Conservation (phyloP, 2,888 invertebrate genomes). For the Chymomyza amoena region DNA sequence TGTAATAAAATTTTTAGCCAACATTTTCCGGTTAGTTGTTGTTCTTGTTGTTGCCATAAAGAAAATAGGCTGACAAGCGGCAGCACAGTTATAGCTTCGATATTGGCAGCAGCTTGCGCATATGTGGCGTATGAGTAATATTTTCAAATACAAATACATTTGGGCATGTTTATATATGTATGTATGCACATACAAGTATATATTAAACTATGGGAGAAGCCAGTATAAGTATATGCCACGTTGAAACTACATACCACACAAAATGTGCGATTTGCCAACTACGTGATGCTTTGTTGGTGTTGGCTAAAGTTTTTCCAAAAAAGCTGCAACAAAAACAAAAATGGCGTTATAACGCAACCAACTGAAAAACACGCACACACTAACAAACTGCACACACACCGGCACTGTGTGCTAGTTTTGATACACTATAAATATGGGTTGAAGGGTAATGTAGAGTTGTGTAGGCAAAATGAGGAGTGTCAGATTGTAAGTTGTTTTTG, state of each 20-base stretch:
- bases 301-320: slow-evolving; percentile 46
- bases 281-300: slow-evolving; percentile 63
- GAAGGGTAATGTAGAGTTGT: too few species aligned
- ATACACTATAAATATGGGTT: background rate
- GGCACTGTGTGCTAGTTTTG: too few species aligned
- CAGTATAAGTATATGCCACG: slow-evolving; percentile 3
- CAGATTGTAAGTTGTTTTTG: too few species aligned
- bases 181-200: background rate
- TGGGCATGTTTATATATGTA: background rate
- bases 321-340: slow-evolving; percentile 51
- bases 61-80: slow-evolving; percentile 24
- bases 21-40: background rate
- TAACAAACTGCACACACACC: slow-evolving; percentile 6
- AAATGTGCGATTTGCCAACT: slow-evolving; percentile 69
- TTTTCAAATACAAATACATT: slow-evolving; percentile 33
- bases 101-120: slow-evolving; percentile 1
- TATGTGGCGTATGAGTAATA: slow-evolving; percentile 45
- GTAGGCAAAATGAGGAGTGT: too few species aligned
- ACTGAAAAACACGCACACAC: slow-evolving; percentile 28
- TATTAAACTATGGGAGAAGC: background rate
- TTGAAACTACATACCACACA: slow-evolving; percentile 21
- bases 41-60: slow-evolving; percentile 34
- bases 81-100: background rate
- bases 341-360: slow-evolving; percentile 39
- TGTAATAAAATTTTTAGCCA: slow-evolving; percentile 50